Base-by-base conservation (phyloP, 2,113 vertebrate species). In the Ictalurus furcatus region DNA sequence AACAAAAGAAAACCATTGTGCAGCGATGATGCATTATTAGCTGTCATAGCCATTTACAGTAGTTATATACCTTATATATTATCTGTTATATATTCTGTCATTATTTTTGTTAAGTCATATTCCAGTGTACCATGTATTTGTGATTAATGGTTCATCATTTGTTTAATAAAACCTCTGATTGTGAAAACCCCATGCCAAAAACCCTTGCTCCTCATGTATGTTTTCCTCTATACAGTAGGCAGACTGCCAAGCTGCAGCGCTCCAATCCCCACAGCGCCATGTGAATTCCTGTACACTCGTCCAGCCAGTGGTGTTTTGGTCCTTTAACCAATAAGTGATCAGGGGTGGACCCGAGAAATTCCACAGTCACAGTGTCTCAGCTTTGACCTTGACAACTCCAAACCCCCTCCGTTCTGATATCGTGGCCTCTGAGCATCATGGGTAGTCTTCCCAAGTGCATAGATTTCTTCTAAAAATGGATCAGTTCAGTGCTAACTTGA, bases 371-470 rank as follows among this genome's bases (percentile, higher is more conserved):
- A 85, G 63, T 59, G 85, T 67, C 86, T 89, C 87, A 91, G 92
- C 88, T 92, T 92, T 94, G 94, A 95, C 94, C 95, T 92, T 90
- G 87, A 67, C 86, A 91, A 95, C 94, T 85, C 94, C 92, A 87
- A 63, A n/a, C 69, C 85, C 63, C 67, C 69, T 44, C 23, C 52
- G 54, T n/a, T 63, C 84, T 78, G 56, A 86, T 59, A 59, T 19
- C 14, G 9, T 44, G 21, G 48, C 79, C 12, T 6, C 86, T 37
- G 28, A 83, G 28, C 79, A 69, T 73, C 28, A 9, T 56, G 61
- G 30, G 12, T 11, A 30, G 14, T 9, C 44, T 85, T 84, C 19
- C 34, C 58, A 73, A 76, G 37, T 48, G 56, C 40, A 65, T 11
- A 34, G 58, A 30, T 67, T 80, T 67, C 23, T 25, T 0, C 52